These are phyloP conservation scores for Microctonus hyperodae DNA, from an alignment of 2,888 invertebrate species.

Conservation along the genomic window DNA sequence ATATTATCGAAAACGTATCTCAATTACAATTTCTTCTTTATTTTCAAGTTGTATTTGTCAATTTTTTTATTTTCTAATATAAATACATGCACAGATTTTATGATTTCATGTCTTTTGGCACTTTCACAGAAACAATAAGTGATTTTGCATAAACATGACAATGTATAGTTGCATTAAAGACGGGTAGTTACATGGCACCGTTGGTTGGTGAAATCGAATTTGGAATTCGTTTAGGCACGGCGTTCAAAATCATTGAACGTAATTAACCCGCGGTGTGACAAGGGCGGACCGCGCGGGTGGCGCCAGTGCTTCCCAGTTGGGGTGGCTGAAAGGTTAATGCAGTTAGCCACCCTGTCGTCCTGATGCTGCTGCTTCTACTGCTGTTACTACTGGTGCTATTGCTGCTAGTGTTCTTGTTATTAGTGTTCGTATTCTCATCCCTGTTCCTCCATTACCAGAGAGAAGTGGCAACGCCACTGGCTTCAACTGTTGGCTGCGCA, in stretches of 20 bases:
- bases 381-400: slow-evolving; percentile 19
- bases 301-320: slow-evolving; percentile 35
- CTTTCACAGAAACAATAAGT: not conserved
- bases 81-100: not conserved
- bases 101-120: not conserved
- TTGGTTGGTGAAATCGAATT: slow-evolving; percentile 53
- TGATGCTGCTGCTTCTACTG: slow-evolving; percentile 29
- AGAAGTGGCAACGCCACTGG: slow-evolving; percentile 46
- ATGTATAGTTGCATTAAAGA: slow-evolving; percentile 17
- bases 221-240: slow-evolving; percentile 58
- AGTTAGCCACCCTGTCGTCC: slow-evolving; percentile 52
- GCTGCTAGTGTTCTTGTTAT: slow-evolving; percentile 7
- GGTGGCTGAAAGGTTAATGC: slow-evolving; percentile 61
- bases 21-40: not conserved
- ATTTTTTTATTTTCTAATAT: not conserved
- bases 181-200: slow-evolving; percentile 32
- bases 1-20: not conserved
- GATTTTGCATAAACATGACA: not conserved
- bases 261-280: slow-evolving; percentile 57
- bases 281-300: slow-evolving; percentile 40
- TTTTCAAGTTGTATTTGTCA: not conserved
- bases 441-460: slow-evolving; percentile 47
- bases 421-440: slow-evolving; percentile 33
- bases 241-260: slow-evolving; percentile 60
- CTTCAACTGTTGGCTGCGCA: slow-evolving; percentile 45